These are phyloP conservation scores for Amblyornis subalaris DNA, from an alignment of 2,113 vertebrate genomes.

Conservation along the genomic window DNA sequence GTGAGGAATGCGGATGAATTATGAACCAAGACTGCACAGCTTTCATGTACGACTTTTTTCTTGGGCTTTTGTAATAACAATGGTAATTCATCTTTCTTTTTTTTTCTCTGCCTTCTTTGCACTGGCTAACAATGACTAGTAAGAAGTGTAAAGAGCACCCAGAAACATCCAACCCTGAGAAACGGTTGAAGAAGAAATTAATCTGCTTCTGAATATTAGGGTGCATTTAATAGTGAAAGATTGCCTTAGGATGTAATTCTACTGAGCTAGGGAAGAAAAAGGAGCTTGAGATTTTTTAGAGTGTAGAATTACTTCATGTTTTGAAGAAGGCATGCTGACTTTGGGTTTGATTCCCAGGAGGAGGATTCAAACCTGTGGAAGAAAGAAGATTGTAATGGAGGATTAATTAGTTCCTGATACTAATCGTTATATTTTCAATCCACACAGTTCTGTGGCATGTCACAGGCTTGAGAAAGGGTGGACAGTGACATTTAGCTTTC, in stretches of 20 bases:
- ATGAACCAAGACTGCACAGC: not conserved
- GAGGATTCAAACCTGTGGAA: not conserved
- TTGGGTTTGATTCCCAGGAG: not conserved
- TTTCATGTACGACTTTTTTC: not conserved
- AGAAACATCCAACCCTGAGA: not conserved
- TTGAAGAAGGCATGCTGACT: not conserved
- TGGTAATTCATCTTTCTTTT: not conserved
- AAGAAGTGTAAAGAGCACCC: not conserved
- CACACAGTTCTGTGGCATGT: not conserved
- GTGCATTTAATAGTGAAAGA: not conserved
- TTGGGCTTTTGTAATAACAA: not conserved
- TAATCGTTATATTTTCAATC: not conserved
- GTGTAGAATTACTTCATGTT: not conserved
- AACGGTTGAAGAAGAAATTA: not conserved
- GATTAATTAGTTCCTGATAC: not conserved
- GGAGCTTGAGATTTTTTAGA: not conserved
- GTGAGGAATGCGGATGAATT: not conserved
- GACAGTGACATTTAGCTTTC: not conserved
- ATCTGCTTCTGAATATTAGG: not conserved
- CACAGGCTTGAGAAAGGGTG: not conserved
- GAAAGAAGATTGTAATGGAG: not conserved
- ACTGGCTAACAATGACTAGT: not conserved
- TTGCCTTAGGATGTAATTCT: not conserved
- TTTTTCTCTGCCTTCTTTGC: not conserved
- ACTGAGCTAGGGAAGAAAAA: not conserved